Evolutionary conservation across 2,888 invertebrate genomes (phyloP), one percentile per base, ranked within the genome.

Genomic region (Meliscaeva auricollis): DNA sequence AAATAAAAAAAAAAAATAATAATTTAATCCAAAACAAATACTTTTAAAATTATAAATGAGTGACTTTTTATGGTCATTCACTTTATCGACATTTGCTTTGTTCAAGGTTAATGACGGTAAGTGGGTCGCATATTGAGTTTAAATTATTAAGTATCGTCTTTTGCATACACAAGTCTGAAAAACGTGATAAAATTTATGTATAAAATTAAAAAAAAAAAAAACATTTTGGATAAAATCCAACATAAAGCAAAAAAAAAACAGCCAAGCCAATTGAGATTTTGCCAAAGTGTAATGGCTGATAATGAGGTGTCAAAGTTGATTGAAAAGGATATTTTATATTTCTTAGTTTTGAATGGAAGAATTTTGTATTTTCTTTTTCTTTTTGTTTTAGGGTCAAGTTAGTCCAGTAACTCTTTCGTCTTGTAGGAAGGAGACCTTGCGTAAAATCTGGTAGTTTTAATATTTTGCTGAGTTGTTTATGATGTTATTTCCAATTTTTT

Each of bases 111-210:
- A 3, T 64, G 30, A 32, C 30, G 32, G 1, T 64, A 46, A 46
- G 46, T 64, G 46, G 64, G 46, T 64, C 46, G 64, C 64, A 46
- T 30, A 44, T 30, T 62, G 44, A 62, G 6, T 44, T 44, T 6
- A 30, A 62, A 26, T 30, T 41, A 22, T 5, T 3, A 60, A 44
- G 60, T 30, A 11, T 22, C 38, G 22, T 64, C 46, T 46, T 30
- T 7, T 64, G 62, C 3, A 62, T 62, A 44, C 9, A 62, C 8
- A 64, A 64, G 15, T 13, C 7, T 17, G 6, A 9, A 54, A 64
- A 64, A 15, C 32, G 20, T 38, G 22, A 38, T 60, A 44, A 9
- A 26, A 62, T 46, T 62, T 11, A 32, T 46, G 13, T 46, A 3
- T 4, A 26, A n/a, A n/a, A n/a, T n/a, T n/a, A n/a, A n/a, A n/a